Evolutionary conservation across 2,888 invertebrate genomes (phyloP).

Genomic region (Brenthis ino): DNA sequence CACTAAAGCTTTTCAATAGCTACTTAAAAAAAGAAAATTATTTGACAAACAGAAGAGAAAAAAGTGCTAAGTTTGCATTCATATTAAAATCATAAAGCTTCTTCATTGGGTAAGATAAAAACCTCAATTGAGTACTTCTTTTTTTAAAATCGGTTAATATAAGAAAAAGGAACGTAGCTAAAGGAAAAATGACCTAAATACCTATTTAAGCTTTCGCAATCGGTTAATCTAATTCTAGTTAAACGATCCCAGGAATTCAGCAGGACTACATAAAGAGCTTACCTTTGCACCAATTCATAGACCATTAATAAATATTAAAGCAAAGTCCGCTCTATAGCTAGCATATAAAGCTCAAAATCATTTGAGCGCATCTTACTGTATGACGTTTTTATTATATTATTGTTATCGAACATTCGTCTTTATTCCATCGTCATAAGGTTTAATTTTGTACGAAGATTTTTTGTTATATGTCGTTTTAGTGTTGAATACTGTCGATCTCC

Average conservation of each 20-base stretch:
- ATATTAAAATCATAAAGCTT: too few relatives aligned
- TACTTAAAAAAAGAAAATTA: too few relatives aligned
- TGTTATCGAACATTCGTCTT: not conserved
- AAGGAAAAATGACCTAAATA: not conserved
- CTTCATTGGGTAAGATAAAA: too few relatives aligned
- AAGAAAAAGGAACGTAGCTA: not conserved
- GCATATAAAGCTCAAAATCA: conserved; percentile 19
- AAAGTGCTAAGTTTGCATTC: too few relatives aligned
- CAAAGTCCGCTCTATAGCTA: not conserved
- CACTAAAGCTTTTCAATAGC: too few relatives aligned
- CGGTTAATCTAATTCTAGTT: conserved; percentile 17
- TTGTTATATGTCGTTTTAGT: conserved; percentile 50
- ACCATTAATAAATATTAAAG: conserved; percentile 8
- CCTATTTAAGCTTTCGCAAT: conserved; percentile 17
- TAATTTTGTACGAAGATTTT: conserved; percentile 17
- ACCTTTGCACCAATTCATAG: conserved; percentile 46
- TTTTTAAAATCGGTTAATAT: not conserved
- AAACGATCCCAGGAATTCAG: conserved; percentile 36
- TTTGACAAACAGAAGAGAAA: too few relatives aligned
- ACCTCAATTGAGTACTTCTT: too few relatives aligned
- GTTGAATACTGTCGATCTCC: conserved; percentile 50
- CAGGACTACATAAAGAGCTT: conserved; percentile 35
- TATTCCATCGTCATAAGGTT: conserved; percentile 12
- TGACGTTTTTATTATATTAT: conserved; percentile 5
- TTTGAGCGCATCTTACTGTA: conserved; percentile 7